These are phyloP conservation scores for Athetis lepigone DNA, from an alignment of 2,888 invertebrate species.

Conservation along the genomic window DNA sequence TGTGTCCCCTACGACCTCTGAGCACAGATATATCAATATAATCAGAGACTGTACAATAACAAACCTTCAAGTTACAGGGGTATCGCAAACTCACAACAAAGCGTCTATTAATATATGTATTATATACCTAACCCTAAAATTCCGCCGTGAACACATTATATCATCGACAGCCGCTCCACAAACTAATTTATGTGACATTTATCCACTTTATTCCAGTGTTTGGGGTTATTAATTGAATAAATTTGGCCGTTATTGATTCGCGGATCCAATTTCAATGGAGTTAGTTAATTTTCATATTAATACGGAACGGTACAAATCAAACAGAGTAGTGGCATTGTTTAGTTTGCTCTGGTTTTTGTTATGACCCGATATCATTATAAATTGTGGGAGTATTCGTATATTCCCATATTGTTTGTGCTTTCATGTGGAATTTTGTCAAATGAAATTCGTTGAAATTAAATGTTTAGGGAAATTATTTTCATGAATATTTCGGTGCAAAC, in stretches of 20 bases:
- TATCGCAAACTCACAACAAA: constrained; percentile 22
- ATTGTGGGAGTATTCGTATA: constrained; percentile 36
- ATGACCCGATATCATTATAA: constrained; percentile 33
- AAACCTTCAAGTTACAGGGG: neutral
- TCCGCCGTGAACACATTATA: constrained; percentile 59
- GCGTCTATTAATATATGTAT: constrained; percentile 7
- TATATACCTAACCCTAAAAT: constrained; percentile 38
- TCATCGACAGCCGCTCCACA: constrained; percentile 61
- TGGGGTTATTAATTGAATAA: constrained; percentile 70
- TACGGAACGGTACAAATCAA: constrained; percentile 47
- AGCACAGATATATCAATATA: no score
- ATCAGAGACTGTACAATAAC: no score
- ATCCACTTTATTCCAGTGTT: constrained; percentile 66
- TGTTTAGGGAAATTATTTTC: constrained; percentile 20
- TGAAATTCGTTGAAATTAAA: constrained; percentile 15
- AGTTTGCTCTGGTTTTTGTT: constrained; percentile 48
- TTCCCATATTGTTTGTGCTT: constrained; percentile 33
- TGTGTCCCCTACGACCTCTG: no score
- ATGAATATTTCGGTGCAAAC: constrained; percentile 24
- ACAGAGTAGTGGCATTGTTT: constrained; percentile 43
- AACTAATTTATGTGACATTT: constrained; percentile 72
- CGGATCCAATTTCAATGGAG: constrained; percentile 49
- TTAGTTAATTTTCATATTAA: constrained; percentile 64
- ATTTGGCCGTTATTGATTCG: constrained; percentile 66
- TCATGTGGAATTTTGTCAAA: constrained; percentile 17